phyloP scores from a whole-genome alignment of 2,113 vertebrate genomes.

The Gavialis gangeticus region DNA sequence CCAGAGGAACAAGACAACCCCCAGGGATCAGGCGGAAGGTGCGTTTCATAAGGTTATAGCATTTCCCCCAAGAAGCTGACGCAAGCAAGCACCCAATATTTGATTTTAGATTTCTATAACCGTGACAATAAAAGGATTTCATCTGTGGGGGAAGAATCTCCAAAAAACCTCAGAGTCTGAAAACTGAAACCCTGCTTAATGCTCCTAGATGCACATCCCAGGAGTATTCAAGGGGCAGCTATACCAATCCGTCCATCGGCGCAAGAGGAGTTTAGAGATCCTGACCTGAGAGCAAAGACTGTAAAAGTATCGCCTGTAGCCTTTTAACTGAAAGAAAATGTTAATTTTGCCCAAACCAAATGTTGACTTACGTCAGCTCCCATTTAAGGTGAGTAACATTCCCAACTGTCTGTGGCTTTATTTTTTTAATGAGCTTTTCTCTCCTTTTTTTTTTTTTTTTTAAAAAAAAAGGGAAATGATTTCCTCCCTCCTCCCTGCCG shows the following conservation, averaged over 20 bases:
- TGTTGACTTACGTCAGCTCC: constrained; percentile 17
- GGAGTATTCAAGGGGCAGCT: not conserved
- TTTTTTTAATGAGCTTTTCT: not conserved
- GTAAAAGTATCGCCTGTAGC: constrained; percentile 36
- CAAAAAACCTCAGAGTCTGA: too few species aligned
- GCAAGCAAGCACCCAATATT: too few species aligned
- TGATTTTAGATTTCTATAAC: too few species aligned
- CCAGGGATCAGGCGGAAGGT: not conserved
- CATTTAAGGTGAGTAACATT: not conserved
- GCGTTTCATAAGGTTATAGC: not conserved
- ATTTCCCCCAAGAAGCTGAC: too few species aligned
- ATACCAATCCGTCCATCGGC: not conserved
- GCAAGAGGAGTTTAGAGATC: constrained; percentile 41
- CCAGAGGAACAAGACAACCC: too few species aligned
- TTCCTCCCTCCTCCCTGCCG: too few species aligned
- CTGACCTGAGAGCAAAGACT: not conserved
- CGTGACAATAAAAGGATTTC: too few species aligned
- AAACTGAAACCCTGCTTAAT: not conserved
- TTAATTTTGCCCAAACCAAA: constrained; percentile 63
- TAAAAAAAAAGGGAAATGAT: not conserved
- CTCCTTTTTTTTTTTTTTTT: not conserved
- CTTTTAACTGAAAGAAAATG: constrained; percentile 45
- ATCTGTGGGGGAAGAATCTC: too few species aligned
- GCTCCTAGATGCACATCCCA: not conserved
- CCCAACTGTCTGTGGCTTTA: not conserved